phyloP scores from a whole-genome alignment of 2,888 invertebrate genomes.

The Rhorus exstirpatorius region DNA sequence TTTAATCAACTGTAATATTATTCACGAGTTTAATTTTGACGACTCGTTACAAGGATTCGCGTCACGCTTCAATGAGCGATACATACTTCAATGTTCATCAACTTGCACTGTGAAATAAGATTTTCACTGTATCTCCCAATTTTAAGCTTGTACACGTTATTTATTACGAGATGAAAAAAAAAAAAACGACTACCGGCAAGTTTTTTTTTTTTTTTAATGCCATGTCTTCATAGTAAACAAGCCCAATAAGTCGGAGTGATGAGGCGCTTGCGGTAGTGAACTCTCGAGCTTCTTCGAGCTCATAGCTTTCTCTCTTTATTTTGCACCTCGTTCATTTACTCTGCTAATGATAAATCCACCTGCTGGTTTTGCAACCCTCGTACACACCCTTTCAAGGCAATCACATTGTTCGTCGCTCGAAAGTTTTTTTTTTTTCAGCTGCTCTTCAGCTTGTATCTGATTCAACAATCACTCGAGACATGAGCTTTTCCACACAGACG shows the following conservation, averaged over 20 bases:
- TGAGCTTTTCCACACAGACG: neutral
- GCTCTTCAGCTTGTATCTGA: neutral
- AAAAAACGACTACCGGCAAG: too few species aligned
- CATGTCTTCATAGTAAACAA: neutral
- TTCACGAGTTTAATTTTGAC: too few species aligned
- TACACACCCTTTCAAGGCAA: neutral
- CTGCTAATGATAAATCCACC: conserved; percentile 27
- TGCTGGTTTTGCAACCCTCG: conserved; percentile 15
- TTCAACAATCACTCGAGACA: conserved; percentile 1
- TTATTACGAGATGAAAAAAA: neutral
- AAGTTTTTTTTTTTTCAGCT: neutral
- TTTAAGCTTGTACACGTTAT: neutral
- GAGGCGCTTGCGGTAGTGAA: neutral
- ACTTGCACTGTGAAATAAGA: neutral
- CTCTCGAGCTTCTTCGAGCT: conserved; percentile 1
- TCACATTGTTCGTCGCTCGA: conserved; percentile 4
- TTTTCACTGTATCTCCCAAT: too few species aligned
- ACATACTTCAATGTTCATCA: neutral
- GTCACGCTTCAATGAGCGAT: neutral
- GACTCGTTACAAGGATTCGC: too few species aligned
- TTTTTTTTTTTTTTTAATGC: neutral
- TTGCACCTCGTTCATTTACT: conserved; percentile 30
- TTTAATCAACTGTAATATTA: too few species aligned
- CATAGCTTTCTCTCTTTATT: conserved; percentile 1
- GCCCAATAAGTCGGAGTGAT: conserved; percentile 14